phyloP scores from a whole-genome alignment of 1,140 invertebrate genomes.

The Pachypsylla venusta region DNA sequence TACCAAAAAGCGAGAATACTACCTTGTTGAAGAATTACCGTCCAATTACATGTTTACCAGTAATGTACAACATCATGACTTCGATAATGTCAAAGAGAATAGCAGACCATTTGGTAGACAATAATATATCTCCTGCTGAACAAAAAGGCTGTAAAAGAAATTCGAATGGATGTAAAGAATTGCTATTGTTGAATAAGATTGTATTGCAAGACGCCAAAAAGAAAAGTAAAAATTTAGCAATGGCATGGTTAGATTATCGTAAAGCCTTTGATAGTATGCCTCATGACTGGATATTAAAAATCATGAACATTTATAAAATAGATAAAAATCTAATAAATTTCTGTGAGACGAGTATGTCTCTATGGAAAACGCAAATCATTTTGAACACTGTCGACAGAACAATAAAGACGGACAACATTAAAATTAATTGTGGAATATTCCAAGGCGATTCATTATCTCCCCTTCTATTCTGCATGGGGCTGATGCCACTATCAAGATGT shows the following conservation, averaged over 20 bases:
- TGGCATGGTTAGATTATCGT: background rate
- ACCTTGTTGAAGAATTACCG: background rate
- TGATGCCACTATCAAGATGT: conserved; percentile 2
- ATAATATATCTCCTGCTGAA: background rate
- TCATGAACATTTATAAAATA: conserved; percentile 18
- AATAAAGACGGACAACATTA: background rate
- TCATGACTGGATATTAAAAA: conserved; percentile 18
- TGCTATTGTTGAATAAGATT: background rate
- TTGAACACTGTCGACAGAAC: background rate
- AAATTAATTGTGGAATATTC: conserved; percentile 14
- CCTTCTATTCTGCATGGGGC: conserved; percentile 15
- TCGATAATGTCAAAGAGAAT: background rate
- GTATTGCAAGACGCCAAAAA: background rate
- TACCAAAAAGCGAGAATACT: background rate
- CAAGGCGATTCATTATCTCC: conserved; percentile 17
- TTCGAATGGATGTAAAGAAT: background rate
- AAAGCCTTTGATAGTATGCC: conserved; percentile 8
- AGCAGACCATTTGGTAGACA: background rate
- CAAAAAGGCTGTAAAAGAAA: background rate
- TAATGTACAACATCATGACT: background rate
- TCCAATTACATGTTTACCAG: background rate
- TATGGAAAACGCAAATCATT: background rate
- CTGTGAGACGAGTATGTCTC: background rate
- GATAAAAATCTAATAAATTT: conserved; percentile 4
- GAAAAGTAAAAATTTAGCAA: background rate